Base-by-base conservation (phyloP, 2,888 invertebrate species). In the Napeogenes sylphis region DNA sequence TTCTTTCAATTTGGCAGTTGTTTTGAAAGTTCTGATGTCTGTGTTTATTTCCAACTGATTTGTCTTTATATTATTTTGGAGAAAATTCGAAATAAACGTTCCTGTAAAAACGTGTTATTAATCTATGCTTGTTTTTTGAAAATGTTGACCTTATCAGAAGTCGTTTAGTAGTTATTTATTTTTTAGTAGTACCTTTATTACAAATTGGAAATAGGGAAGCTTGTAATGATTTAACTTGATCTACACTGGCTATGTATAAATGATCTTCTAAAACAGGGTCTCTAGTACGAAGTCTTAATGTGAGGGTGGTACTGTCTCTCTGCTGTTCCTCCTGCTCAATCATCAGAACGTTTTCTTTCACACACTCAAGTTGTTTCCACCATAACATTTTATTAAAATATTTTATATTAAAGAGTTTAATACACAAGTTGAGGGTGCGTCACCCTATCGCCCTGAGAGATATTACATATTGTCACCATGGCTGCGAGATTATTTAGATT, bases 21-120 rank as follows among this genome's bases (percentile, higher is more conserved):
- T 92, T 67, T 91, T 88, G 76, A 93, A 90, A 67, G 93, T 93
- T 81, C 86, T 92, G 73, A 89, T 91, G 80, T 94, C 94, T 62
- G 94, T 93, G 75, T 93, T 93, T 67, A 94, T 92, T 85, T 94
- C 93, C 75, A 94, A 83, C 80, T 93, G 93, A 81, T 93, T 94
- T 63, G 93, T 93, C 86, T 94, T 95, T 61, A 95, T 84, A 63
- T 92, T 91, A 72, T 91, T 92, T 76, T 92, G 91, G 51, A 93
- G 87, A 73, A 93, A 93, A 76, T 91, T 93, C 68, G 93, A 92
- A 78, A 94, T 91, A 73, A 92, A 94, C 61, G 92, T 92, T 45
- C 92, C 92, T 90, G 89, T 70, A 72, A 76, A 63, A 61, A 59
- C 46, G 55, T 68, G 46, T 55, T 4, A 33, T 6, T 12, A 45